Conservation (phyloP, 2,888 invertebrate species). For the Cistogaster globosa region DNA sequence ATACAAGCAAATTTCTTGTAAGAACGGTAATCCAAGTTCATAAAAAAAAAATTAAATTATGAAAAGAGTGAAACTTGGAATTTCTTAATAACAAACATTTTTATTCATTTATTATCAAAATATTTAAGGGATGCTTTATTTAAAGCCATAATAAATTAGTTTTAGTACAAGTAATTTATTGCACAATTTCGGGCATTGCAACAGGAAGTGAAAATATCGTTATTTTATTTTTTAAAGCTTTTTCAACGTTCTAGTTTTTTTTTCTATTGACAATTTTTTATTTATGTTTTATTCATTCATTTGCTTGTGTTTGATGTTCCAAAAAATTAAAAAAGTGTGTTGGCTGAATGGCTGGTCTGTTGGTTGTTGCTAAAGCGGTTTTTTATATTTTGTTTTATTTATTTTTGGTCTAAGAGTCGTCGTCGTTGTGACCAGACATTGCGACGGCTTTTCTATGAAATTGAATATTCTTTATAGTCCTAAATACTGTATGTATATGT, state of each 20-base stretch:
- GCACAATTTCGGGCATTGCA: conserved; percentile 63
- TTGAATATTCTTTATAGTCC: conserved; percentile 11
- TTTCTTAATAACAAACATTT: no score
- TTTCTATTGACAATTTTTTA: conserved; percentile 28
- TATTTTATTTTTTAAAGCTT: conserved; percentile 22
- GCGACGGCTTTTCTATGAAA: conserved; percentile 53
- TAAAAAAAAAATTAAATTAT: no score
- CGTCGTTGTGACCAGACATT: conserved; percentile 67
- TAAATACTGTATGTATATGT: conserved; percentile 10
- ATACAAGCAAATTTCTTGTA: no score
- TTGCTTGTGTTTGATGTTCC: conserved; percentile 32
- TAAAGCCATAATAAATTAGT: not conserved
- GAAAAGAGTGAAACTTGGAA: no score
- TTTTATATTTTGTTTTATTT: conserved; percentile 27
- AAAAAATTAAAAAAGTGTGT: conserved; percentile 37
- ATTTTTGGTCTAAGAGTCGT: conserved; percentile 37
- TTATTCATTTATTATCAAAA: not conserved
- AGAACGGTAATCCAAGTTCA: no score
- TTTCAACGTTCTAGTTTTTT: conserved; percentile 33
- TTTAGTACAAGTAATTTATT: conserved; percentile 48
- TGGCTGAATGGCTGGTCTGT: conserved; percentile 29
- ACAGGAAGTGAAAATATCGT: conserved; percentile 59
- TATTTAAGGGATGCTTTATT: no score
- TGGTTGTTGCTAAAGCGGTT: conserved; percentile 56
- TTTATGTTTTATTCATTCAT: conserved; percentile 15